These are phyloP conservation scores for Oceanodroma leucorhoa DNA, from an alignment of 2,797 vertebrate species.

Conservation along the genomic window DNA sequence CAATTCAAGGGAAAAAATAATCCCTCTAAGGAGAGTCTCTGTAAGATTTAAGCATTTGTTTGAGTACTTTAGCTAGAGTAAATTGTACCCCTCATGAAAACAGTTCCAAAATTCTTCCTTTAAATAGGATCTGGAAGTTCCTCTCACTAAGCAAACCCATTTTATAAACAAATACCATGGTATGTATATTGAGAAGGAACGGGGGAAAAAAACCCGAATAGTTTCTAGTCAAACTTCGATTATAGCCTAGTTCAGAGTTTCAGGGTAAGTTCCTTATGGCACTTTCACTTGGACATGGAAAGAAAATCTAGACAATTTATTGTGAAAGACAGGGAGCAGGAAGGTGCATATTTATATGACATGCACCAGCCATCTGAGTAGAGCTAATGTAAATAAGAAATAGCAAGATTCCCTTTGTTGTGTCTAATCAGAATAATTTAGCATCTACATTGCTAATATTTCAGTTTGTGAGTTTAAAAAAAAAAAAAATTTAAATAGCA, in stretches of 20 bases:
- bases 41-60: neutral
- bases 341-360: neutral
- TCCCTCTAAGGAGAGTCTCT: neutral
- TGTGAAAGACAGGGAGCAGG: neutral
- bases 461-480: neutral
- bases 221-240: neutral
- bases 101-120: neutral
- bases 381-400: neutral
- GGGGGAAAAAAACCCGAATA: fast-evolving
- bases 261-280: neutral
- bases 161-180: neutral
- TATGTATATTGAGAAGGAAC: neutral
- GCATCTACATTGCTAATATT: neutral
- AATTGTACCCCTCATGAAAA: neutral
- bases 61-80: neutral
- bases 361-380: neutral
- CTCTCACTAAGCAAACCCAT: neutral
- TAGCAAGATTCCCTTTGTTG: neutral
- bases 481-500: neutral
- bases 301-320: neutral
- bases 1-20: neutral
- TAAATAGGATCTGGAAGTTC: neutral
- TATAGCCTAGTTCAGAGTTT: neutral
- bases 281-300: neutral
- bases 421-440: neutral